Conservation (phyloP, 2,888 invertebrate species). For the Acanthacorydalis orientalis region DNA sequence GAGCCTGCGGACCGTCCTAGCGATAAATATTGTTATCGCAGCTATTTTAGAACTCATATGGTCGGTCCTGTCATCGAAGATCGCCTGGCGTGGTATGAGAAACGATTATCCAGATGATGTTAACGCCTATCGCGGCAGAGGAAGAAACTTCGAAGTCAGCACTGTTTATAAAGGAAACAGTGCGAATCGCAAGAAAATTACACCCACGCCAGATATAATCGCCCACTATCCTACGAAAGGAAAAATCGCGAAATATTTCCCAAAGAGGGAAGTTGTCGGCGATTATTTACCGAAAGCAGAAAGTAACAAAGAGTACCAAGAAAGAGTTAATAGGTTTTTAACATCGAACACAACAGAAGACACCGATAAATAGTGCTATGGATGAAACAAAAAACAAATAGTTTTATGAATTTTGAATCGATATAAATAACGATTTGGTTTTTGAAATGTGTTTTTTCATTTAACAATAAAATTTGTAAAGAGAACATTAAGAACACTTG, state of each 20-base stretch:
- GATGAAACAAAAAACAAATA: too few relatives aligned
- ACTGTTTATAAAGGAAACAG: conserved; percentile 38
- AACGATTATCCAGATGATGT: conserved; percentile 38
- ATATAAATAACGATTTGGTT: too few relatives aligned
- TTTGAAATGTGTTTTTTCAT: too few relatives aligned
- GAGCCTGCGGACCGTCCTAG: conserved; percentile 26
- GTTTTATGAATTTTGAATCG: too few relatives aligned
- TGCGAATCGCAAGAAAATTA: conserved; percentile 26
- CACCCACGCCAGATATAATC: conserved; percentile 34
- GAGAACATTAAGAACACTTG: too few relatives aligned
- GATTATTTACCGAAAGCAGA: conserved; percentile 21
- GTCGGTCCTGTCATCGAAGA: conserved; percentile 40
- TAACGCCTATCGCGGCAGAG: conserved; percentile 25
- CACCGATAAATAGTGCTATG: not conserved
- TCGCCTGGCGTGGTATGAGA: conserved; percentile 43
- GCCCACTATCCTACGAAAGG: conserved; percentile 33
- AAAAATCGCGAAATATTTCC: conserved; percentile 35
- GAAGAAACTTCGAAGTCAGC: conserved; percentile 31
- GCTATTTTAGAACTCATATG: conserved; percentile 38
- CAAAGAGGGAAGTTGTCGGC: conserved; percentile 17
- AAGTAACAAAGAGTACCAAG: conserved; percentile 27
- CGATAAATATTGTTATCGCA: conserved; percentile 40
- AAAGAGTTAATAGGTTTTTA: conserved; percentile 27
- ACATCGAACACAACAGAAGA: conserved; percentile 9
- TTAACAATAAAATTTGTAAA: too few relatives aligned